Base-by-base conservation (phyloP, 1,140 invertebrate genomes). In the Neodiprion lecontei region DNA sequence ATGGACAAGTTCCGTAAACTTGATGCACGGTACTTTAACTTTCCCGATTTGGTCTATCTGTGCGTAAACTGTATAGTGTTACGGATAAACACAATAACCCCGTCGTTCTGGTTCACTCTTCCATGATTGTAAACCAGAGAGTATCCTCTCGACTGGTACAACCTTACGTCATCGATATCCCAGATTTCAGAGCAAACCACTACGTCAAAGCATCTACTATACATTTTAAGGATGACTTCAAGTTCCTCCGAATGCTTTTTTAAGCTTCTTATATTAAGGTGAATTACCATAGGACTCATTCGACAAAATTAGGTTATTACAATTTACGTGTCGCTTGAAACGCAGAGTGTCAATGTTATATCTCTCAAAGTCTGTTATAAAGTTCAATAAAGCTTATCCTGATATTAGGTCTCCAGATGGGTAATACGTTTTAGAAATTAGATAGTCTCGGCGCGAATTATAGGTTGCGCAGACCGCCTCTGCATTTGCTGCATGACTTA, bases 31-130 rank as follows among this genome's bases (percentile, higher is more conserved):
- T 23, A 40, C 69, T 23, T 70, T 70, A 23, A 70, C 49, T 40
- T 70, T 40, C n/a, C 69, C 69, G 21, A 70, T n/a, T 70, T 48
- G 17, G 14, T 70, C 69, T 40, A 70, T 49, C 14, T 70, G 69
- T 70, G 69, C n/a, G 69, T 40, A 40, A 70, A 70, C 40, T 1
- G 69, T 14, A 70, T 70, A n/a, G 69, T 48, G 49, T 47, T 14
- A 23, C 47, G 17, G 69, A 70, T 48, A n/a, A 70, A 70, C 14
- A 49, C 69, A 9, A 70, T 40, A 17, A 70, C 40, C 49, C 69
- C 69, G 47, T 70, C 69, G 69, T 70, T 28, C 47, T 47, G 69
- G 17, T 68, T 68, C 11, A 68, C 17, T 68, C 17, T 68, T 10
- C 67, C 28, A 11, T 21, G 9, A 68, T 68, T 68, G 17, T 21